These are phyloP conservation scores for Boleophthalmus pectinirostris DNA, from an alignment of 2,113 vertebrate genomes.

Conservation along the genomic window DNA sequence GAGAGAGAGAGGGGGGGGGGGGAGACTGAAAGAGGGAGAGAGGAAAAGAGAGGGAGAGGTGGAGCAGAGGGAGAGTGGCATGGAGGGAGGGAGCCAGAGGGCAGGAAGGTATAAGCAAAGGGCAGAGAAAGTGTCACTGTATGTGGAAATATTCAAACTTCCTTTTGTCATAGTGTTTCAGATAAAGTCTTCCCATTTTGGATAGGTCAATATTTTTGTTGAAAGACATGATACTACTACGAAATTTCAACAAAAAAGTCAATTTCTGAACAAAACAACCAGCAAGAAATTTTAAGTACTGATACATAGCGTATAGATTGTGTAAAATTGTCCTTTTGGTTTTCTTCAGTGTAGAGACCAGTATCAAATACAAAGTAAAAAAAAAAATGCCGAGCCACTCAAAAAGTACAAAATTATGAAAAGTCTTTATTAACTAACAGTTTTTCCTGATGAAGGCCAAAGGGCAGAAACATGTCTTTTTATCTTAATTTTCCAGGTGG, in stretches of 20 bases:
- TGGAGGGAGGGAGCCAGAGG: neutral
- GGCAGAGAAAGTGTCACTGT: conserved; percentile 1
- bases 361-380: too few species aligned
- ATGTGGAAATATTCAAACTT: neutral
- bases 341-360: too few species aligned
- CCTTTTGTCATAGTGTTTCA: neutral
- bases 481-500: too few species aligned
- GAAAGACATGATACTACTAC: neutral
- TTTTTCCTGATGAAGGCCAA: too few species aligned
- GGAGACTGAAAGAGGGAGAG: neutral
- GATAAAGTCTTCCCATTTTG: neutral
- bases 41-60: neutral
- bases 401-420: too few species aligned
- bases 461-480: too few species aligned
- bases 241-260: neutral
- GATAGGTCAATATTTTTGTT: neutral
- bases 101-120: neutral
- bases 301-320: too few species aligned
- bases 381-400: too few species aligned
- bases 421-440: too few species aligned
- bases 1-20: neutral
- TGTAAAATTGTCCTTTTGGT: too few species aligned
- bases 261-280: neutral
- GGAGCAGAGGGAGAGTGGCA: neutral
- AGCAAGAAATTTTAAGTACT: neutral